Percentiles rank a stretch among this genome's conserved stretches.
phyloP scores from a whole-genome alignment of 53 echinoderm and acorn worm genomes.

The Patiria pectinifera region DNA sequence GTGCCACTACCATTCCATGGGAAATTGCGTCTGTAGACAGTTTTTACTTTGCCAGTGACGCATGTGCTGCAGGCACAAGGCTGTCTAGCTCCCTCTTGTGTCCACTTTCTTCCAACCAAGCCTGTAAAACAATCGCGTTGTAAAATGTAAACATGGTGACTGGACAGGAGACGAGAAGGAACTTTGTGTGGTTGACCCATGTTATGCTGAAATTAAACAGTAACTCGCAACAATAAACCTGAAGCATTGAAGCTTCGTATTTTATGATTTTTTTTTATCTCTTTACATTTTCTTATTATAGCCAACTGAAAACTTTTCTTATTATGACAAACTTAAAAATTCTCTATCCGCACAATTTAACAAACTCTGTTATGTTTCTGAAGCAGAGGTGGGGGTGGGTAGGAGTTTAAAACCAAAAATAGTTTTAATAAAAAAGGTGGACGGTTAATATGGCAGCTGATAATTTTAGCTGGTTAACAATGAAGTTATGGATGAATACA shows the following conservation, averaged over 20 bases:
- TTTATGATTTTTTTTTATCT: too few species aligned
- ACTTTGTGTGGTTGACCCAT: background rate
- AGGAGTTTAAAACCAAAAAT: background rate
- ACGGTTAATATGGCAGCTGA: background rate
- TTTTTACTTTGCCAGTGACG: constrained; percentile 68
- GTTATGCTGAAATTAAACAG: too few species aligned
- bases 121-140: constrained; percentile 54
- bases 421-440: too few species aligned
- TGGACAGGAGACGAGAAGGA: background rate
- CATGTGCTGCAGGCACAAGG: constrained; percentile 63
- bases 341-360: too few species aligned
- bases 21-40: background rate
- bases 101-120: constrained; percentile 87
- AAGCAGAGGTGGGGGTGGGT: too few species aligned
- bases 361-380: too few species aligned
- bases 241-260: too few species aligned
- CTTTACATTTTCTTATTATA: too few species aligned
- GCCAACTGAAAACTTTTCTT: too few species aligned
- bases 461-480: background rate
- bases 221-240: too few species aligned
- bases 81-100: constrained; percentile 94
- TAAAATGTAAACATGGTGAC: background rate
- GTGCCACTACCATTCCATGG: too few species aligned
- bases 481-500: background rate
- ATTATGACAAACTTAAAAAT: too few species aligned